Evolutionary conservation across 2,797 vertebrate species (phyloP).

Genomic region (Uromys caudimaculatus): DNA sequence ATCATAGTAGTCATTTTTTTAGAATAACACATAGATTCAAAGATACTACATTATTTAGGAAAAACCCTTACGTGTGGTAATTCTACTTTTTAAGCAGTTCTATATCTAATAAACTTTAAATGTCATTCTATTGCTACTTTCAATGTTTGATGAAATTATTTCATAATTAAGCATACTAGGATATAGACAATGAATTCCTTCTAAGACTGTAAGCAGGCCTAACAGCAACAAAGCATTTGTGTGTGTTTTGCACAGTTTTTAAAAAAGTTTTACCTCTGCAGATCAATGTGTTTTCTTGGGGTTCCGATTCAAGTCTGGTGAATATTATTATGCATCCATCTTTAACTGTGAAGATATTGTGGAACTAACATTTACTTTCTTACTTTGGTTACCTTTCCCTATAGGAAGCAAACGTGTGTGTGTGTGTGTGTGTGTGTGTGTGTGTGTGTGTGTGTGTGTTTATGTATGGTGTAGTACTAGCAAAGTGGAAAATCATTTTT

Average conservation of each 20-base stretch:
- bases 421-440: background rate
- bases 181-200: too few species aligned
- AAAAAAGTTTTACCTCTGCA: too few species aligned
- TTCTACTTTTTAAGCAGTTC: conserved; percentile 67
- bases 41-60: conserved; percentile 60
- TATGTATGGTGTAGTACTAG: background rate
- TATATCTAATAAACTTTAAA: conserved; percentile 71
- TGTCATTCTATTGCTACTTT: conserved; percentile 23
- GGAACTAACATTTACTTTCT: background rate
- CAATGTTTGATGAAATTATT: background rate
- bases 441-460: background rate
- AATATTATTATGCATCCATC: background rate
- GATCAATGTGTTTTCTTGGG: background rate
- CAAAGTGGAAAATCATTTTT: background rate
- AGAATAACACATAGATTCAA: conserved; percentile 51
- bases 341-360: background rate
- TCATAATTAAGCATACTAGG: too few species aligned
- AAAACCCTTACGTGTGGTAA: conserved; percentile 38
- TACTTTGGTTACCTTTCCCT: conserved; percentile 8
- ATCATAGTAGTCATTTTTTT: conserved; percentile 66
- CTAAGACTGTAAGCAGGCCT: too few species aligned
- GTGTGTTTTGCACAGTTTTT: too few species aligned
- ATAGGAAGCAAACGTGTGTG: background rate
- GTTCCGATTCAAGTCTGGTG: background rate
- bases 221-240: too few species aligned